These are phyloP conservation scores for Alloplasta piceator DNA, from an alignment of 2,888 invertebrate species.

Conservation along the genomic window DNA sequence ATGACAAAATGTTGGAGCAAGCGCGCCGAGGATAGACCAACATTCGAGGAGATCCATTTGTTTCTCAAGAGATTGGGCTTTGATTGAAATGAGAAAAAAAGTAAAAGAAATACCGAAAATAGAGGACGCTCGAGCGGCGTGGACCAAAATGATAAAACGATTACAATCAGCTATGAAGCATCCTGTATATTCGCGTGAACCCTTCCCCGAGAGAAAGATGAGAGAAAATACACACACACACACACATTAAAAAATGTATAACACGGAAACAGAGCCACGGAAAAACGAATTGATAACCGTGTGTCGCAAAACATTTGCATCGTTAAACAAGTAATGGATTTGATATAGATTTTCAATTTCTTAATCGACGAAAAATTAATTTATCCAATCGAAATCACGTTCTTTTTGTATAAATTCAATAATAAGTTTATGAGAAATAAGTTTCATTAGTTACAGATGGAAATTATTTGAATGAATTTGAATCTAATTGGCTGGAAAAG, in stretches of 20 bases:
- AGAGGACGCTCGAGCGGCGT: slow-evolving; percentile 57
- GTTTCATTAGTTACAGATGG: too few relatives aligned
- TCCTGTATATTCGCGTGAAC: slow-evolving; percentile 67
- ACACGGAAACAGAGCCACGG: slow-evolving; percentile 2
- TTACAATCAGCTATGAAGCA: slow-evolving; percentile 82
- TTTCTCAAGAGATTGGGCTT: slow-evolving; percentile 86
- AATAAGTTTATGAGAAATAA: too few relatives aligned
- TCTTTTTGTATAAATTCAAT: too few relatives aligned
- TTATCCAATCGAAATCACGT: neutral
- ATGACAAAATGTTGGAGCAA: slow-evolving; percentile 97
- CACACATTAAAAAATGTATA: neutral
- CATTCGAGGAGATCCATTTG: slow-evolving; percentile 94
- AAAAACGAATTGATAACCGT: slow-evolving; percentile 11
- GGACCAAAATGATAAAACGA: slow-evolving; percentile 69
- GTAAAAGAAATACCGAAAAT: slow-evolving; percentile 14
- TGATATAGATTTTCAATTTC: neutral
- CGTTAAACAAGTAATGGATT: neutral
- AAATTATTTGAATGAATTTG: too few relatives aligned
- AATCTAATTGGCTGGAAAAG: too few relatives aligned
- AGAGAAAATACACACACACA: neutral
- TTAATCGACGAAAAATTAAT: neutral
- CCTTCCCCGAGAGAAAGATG: slow-evolving; percentile 1
- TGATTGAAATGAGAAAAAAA: slow-evolving; percentile 75
- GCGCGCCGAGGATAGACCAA: slow-evolving; percentile 91
- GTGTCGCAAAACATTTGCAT: slow-evolving; percentile 16